A percentile compares a stretch with the other conserved stretches of the same genome.
Evolutionary conservation across 2,888 invertebrate species (phyloP).

Genomic region (Ophion obscuratus): DNA sequence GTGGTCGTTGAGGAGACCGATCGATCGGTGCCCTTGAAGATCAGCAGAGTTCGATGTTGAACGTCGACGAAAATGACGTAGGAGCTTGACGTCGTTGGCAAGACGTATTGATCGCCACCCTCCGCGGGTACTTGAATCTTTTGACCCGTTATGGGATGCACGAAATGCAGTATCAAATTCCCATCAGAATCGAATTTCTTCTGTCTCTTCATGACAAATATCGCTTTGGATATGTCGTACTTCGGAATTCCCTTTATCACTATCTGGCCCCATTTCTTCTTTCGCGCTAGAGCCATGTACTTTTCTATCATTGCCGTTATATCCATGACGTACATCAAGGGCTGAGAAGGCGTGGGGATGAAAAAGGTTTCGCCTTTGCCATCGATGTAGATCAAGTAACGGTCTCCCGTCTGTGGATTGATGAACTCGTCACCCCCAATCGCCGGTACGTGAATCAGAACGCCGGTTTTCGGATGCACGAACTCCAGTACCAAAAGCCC

Average conservation of each 20-base stretch:
- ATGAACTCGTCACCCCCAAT: not conserved
- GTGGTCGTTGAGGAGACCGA: not conserved
- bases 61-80: slow-evolving; percentile 11
- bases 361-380: not conserved
- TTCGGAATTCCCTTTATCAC: slow-evolving; percentile 8
- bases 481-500: slow-evolving; percentile 16
- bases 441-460: not conserved
- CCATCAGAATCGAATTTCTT: not conserved
- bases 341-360: not conserved
- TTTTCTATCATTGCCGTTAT: not conserved
- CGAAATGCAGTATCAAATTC: slow-evolving; percentile 15
- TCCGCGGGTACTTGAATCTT: slow-evolving; percentile 25
- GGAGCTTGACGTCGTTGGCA: not conserved
- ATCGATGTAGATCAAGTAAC: not conserved
- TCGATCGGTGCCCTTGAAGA: not conserved
- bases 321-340: accelerated
- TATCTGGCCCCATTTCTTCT: slow-evolving; percentile 10
- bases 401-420: not conserved
- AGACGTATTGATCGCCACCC: slow-evolving; percentile 32
- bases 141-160: slow-evolving; percentile 35
- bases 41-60: slow-evolving; percentile 1
- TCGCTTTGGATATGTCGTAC: slow-evolving; percentile 10
- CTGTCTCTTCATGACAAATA: not conserved
- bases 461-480: not conserved
- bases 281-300: not conserved